Percentiles rank a stretch among this genome's conserved stretches.
These are phyloP conservation scores for Syngnathus floridae DNA, from an alignment of 2,113 vertebrate genomes.

Conservation along the genomic window DNA sequence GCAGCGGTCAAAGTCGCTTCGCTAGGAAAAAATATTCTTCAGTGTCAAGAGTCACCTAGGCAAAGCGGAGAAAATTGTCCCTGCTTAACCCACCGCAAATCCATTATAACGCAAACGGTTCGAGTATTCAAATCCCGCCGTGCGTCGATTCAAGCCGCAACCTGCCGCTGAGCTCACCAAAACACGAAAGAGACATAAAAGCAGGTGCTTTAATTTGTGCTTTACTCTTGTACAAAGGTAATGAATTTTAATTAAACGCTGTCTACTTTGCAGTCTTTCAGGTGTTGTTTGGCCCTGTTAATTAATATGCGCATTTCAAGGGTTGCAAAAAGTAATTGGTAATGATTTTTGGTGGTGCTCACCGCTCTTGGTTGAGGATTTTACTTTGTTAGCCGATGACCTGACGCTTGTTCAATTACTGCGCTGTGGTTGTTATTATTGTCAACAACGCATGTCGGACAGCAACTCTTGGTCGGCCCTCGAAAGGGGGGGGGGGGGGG, in stretches of 20 bases:
- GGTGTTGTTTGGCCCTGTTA: conserved; percentile 16
- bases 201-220: conserved; percentile 8
- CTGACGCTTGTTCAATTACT: conserved; percentile 33
- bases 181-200: background rate
- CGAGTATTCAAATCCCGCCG: conserved; percentile 26
- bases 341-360: conserved; percentile 14
- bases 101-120: conserved; percentile 40
- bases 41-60: conserved; percentile 36
- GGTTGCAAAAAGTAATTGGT: conserved; percentile 30
- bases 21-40: conserved; percentile 48
- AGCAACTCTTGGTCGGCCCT: background rate
- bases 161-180: conserved; percentile 6
- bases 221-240: conserved; percentile 7
- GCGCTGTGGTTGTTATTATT: background rate
- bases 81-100: conserved; percentile 59
- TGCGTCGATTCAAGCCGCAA: conserved; percentile 16
- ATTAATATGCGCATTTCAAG: conserved; percentile 6
- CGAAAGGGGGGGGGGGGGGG: background rate
- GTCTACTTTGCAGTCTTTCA: conserved; percentile 8
- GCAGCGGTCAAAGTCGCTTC: conserved; percentile 15
- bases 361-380: background rate
- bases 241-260: conserved; percentile 3
- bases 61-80: conserved; percentile 47
- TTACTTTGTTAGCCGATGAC: conserved; percentile 23
- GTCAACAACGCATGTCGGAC: conserved; percentile 24